Conservation (phyloP, 2,113 vertebrate genomes). For the Cyprinodon brontotheroides region DNA sequence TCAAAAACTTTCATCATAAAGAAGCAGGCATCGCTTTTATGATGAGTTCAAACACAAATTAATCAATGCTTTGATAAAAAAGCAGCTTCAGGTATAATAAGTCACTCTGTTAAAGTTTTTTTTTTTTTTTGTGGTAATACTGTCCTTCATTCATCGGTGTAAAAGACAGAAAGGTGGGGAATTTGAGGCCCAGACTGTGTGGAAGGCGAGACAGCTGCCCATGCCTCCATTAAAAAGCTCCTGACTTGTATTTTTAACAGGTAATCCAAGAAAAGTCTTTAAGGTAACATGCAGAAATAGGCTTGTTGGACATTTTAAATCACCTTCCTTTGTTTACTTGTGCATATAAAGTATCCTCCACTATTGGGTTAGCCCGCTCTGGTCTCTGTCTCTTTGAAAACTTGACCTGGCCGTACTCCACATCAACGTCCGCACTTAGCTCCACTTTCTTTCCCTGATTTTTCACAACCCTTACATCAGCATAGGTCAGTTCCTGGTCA, state of each 20-base stretch:
- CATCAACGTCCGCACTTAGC: slow-evolving; percentile 1
- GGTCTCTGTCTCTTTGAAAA: slow-evolving; percentile 25
- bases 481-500: slow-evolving; percentile 48
- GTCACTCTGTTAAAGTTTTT: background rate
- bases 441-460: background rate
- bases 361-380: background rate
- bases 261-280: background rate
- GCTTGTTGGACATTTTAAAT: background rate
- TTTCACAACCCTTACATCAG: slow-evolving; percentile 18
- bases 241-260: background rate
- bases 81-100: background rate
- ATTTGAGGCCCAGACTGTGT: background rate
- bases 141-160: background rate
- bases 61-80: background rate
- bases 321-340: slow-evolving; percentile 28
- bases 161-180: background rate
- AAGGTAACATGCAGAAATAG: accelerated
- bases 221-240: background rate
- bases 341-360: slow-evolving; percentile 56
- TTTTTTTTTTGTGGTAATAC: background rate
- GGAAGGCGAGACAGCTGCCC: background rate
- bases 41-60: background rate
- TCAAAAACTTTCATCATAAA: background rate
- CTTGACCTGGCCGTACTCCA: slow-evolving; percentile 67
- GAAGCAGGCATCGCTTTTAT: background rate